Evolutionary conservation across 2,113 vertebrate species (phyloP), one percentile per base, ranked within the genome.

Genomic region (zebrafish (Danio rerio)): DNA sequence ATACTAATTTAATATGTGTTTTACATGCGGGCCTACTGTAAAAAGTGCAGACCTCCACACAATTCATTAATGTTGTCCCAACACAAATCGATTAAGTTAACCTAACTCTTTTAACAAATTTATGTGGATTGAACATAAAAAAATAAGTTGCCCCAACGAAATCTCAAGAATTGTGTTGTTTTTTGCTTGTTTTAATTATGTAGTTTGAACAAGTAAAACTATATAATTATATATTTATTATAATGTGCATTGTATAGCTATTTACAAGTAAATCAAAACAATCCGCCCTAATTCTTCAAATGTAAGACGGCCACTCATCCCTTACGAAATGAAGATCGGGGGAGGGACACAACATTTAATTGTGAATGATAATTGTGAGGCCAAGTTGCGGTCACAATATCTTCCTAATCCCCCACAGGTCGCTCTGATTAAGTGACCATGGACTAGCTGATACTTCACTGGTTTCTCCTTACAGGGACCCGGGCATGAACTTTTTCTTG

Each of bases 401-500:
- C 85, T 82, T n/a, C 69, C 83, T 90, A 92, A 93, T 93, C 91
- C 91, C 87, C 62, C 15, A 86, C 91, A 92, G 89, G 86, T 91
- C 90, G 88, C 86, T 86, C 90, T 93, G 89, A 93, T 94, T 92
- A 92, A 93, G 88, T 86, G 90, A 91, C 89, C 90, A 90, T 90
- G 92, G 90, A 91, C 86, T 88, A 88, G 90, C 87, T 87, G 86
- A 49, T 89, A 87, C 88, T 76, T 70, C 49, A 74, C 78, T 84
- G 89, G 90, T 92, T 93, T 94, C 91, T 92, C 87, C 85, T 92
- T 94, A 94, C 92, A 86, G 86, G 92, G 95, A 95, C 94, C 94
- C 90, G 89, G 90, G 92, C 91, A 94, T 95, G 96, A 97, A 96
- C 95, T 88, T 93, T 93, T 92, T 91, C 90, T 92, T 90, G 88